Base-by-base conservation (phyloP, 2,888 invertebrate species). In the Xylota sylvarum region DNA sequence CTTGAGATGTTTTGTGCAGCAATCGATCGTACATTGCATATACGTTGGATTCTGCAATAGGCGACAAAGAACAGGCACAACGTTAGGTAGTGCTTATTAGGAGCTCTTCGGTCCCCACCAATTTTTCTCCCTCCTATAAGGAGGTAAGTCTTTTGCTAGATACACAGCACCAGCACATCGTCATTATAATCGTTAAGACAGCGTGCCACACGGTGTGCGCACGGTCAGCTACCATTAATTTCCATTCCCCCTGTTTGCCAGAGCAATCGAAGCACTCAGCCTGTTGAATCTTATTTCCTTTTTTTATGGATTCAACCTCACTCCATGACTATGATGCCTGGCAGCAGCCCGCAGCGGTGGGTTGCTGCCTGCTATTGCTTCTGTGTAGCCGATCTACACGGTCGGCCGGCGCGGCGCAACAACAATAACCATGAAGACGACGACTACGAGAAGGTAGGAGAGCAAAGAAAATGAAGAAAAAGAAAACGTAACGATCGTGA, bases 401-500 rank as follows among this genome's bases (percentile, higher is more conserved):
- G 70, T 50, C 60, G 70, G 40, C 50, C 62, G 74, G 43, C 64
- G 56, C 72, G 40, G 32, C 70, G 35, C 64, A 84, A 79, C 73
- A 69, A 78, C 65, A 77, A 55, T 56, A 76, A 76, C 55, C 40
- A 83, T 60, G 58, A 55, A 60, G 30, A 19, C 50, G 67, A 69
- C 30, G 62, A 74, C 55, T 43, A 60, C 62, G 60, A 55, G 60
- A 72, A 70, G 43, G 32, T 35, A 74, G 58, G 17, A 23, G n/a
- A 50, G 12, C n/a, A 46, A 60, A 40, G 3, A 55, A 67, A 64
- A 72, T 37, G 40, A 70, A 72, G 32, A 84, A 69, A 70, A 76
- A 64, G 50, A 65, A 76, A 77, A 77, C 87, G 79, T 88, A 88
- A 89, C 89, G 89, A 90, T 91, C 91, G 91, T 92, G 92, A 92